These are phyloP conservation scores for Campylomormyrus numenius DNA, from an alignment of 2,113 vertebrate species.

Conservation along the genomic window DNA sequence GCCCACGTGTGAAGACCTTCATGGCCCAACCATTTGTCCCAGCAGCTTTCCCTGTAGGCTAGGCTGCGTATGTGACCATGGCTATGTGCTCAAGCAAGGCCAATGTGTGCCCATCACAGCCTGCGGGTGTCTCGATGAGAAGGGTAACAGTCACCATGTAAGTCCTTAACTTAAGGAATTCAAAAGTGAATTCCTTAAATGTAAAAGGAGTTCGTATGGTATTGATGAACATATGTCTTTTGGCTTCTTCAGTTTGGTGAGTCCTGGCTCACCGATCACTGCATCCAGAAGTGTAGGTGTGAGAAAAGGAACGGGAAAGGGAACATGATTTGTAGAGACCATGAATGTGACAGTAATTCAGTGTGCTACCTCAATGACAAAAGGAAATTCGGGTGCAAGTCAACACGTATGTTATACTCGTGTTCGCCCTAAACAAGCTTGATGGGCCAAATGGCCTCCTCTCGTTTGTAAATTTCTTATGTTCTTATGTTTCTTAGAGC, in stretches of 20 bases:
- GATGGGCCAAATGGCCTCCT: too few species aligned
- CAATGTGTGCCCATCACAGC: conserved; percentile 62
- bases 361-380: conserved; percentile 52
- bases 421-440: too few species aligned
- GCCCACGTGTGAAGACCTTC: conserved; percentile 64
- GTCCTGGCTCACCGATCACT: conserved; percentile 62
- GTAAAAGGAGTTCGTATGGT: background rate
- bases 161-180: conserved; percentile 32
- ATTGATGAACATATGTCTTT: background rate
- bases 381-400: conserved; percentile 56
- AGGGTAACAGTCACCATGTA: conserved; percentile 59
- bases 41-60: conserved; percentile 48
- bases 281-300: conserved; percentile 62
- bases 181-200: background rate
- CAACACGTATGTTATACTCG: conserved; percentile 49
- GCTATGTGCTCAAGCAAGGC: conserved; percentile 56
- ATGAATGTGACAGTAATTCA: conserved; percentile 48
- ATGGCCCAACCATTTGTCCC: conserved; percentile 58
- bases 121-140: conserved; percentile 69
- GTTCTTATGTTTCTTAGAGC: background rate
- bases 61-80: conserved; percentile 69
- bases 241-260: conserved; percentile 53
- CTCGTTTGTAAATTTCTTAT: too few species aligned
- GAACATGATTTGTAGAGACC: conserved; percentile 45
- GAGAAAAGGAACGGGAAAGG: conserved; percentile 39